Percentiles rank a stretch among this genome's conserved stretches.
Conservation (phyloP, 2,113 vertebrate genomes). For the Australoheros scitulus region DNA sequence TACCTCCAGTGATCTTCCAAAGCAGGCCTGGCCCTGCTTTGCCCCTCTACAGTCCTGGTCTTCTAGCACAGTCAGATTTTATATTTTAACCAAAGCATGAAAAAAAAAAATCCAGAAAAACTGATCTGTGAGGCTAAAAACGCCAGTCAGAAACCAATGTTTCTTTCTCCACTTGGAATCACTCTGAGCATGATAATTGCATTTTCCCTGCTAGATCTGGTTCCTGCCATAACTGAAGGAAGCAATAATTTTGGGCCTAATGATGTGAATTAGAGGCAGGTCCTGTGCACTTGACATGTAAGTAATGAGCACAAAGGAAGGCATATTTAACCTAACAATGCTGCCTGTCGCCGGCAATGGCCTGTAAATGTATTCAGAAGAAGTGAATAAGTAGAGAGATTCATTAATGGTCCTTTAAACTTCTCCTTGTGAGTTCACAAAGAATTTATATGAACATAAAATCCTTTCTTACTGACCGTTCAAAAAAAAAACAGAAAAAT, state of each 20-base stretch:
- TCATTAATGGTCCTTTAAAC: slow-evolving; percentile 29
- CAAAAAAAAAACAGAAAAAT: slow-evolving; percentile 24
- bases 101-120: neutral
- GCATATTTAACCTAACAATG: slow-evolving; percentile 77
- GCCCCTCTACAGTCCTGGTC: slow-evolving; percentile 3
- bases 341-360: slow-evolving; percentile 76
- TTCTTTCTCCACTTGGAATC: neutral
- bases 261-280: slow-evolving; percentile 84
- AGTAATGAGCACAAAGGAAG: slow-evolving; percentile 80
- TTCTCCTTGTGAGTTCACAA: slow-evolving; percentile 33
- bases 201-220: slow-evolving; percentile 78
- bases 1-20: slow-evolving; percentile 19
- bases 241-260: slow-evolving; percentile 84
- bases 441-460: slow-evolving; percentile 39
- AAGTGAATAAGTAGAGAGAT: slow-evolving; percentile 38
- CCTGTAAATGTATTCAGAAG: slow-evolving; percentile 67
- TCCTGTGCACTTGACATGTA: slow-evolving; percentile 79
- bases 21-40: slow-evolving; percentile 9
- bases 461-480: slow-evolving; percentile 29
- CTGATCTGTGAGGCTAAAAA: neutral
- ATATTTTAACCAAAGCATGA: neutral
- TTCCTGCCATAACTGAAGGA: slow-evolving; percentile 82
- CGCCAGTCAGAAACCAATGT: neutral
- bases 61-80: neutral
- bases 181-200: slow-evolving; percentile 70